Evolutionary conservation across 2,797 vertebrate species (phyloP).

Genomic region (Holocentrus rufus): DNA sequence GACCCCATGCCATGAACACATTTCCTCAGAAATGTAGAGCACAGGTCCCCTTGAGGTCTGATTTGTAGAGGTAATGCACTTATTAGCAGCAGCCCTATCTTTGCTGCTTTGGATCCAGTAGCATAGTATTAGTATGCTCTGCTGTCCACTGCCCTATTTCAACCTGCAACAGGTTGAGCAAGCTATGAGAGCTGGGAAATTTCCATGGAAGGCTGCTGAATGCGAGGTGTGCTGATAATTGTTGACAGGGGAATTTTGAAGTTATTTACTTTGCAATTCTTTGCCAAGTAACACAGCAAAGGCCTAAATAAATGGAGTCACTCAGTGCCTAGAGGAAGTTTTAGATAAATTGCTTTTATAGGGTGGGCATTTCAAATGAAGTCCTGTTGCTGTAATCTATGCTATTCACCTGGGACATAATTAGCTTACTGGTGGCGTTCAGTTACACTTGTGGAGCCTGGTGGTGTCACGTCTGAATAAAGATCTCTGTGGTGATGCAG

Average conservation of each 20-base stretch:
- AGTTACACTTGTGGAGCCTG: conserved; percentile 13
- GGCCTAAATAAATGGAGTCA: neutral
- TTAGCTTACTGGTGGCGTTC: conserved; percentile 12
- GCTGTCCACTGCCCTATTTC: neutral
- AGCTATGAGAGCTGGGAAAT: neutral
- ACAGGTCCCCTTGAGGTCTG: neutral
- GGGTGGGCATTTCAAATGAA: neutral
- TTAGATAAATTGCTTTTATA: neutral
- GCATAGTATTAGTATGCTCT: neutral
- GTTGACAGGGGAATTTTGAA: neutral
- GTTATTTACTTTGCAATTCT: neutral
- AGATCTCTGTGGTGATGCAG: conserved; percentile 1
- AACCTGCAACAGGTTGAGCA: conserved; percentile 2
- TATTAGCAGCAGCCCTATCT: conserved; percentile 5
- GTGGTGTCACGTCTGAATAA: neutral
- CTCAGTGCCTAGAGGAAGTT: neutral
- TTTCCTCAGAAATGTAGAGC: conserved; percentile 14
- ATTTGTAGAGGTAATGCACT: conserved; percentile 7
- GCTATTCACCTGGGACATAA: conserved; percentile 24
- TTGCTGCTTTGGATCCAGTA: neutral
- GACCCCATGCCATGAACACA: neutral
- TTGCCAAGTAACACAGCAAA: neutral
- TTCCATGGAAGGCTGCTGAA: neutral
- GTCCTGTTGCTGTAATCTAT: conserved; percentile 1
- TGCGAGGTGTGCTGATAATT: neutral